A percentile compares a stretch with the other conserved stretches of the same genome.
phyloP scores from a whole-genome alignment of 2,797 vertebrate species.

The Argyrosomus regius region DNA sequence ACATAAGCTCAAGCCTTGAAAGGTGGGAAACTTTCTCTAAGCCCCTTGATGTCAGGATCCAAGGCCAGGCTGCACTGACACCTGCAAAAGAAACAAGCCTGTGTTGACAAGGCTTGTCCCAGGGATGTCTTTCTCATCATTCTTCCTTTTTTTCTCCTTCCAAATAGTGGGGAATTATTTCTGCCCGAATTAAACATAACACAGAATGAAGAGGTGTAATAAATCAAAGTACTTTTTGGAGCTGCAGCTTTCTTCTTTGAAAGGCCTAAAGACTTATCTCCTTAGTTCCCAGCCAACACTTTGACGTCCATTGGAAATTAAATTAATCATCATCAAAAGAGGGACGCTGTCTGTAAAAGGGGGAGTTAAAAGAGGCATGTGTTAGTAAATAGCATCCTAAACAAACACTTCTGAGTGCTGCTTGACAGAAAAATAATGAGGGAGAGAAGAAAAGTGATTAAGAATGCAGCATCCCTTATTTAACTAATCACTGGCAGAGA shows the following conservation, averaged over 20 bases:
- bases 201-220: slow-evolving; percentile 38
- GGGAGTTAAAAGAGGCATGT: slow-evolving; percentile 46
- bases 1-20: slow-evolving; percentile 52
- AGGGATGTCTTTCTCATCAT: slow-evolving; percentile 29
- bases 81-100: slow-evolving; percentile 54
- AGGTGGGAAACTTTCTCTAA: slow-evolving; percentile 69
- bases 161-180: slow-evolving; percentile 50
- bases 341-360: slow-evolving; percentile 26
- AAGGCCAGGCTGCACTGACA: slow-evolving; percentile 44
- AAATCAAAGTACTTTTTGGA: slow-evolving; percentile 56
- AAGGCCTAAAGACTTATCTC: slow-evolving; percentile 51
- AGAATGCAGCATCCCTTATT: slow-evolving; percentile 61
- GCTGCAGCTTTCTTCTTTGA: slow-evolving; percentile 45
- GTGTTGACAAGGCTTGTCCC: slow-evolving; percentile 46
- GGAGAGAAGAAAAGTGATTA: slow-evolving; percentile 61
- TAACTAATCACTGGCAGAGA: slow-evolving; percentile 51
- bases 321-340: slow-evolving; percentile 69
- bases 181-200: slow-evolving; percentile 54
- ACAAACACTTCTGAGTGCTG: slow-evolving; percentile 66
- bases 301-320: slow-evolving; percentile 57
- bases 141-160: slow-evolving; percentile 11
- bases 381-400: slow-evolving; percentile 64
- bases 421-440: slow-evolving; percentile 72
- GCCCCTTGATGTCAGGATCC: slow-evolving; percentile 71
- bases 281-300: slow-evolving; percentile 42